These are phyloP conservation scores for Zoanthus solanderi DNA, from an alignment of 92 coral and sea anemone species.

Conservation along the genomic window DNA sequence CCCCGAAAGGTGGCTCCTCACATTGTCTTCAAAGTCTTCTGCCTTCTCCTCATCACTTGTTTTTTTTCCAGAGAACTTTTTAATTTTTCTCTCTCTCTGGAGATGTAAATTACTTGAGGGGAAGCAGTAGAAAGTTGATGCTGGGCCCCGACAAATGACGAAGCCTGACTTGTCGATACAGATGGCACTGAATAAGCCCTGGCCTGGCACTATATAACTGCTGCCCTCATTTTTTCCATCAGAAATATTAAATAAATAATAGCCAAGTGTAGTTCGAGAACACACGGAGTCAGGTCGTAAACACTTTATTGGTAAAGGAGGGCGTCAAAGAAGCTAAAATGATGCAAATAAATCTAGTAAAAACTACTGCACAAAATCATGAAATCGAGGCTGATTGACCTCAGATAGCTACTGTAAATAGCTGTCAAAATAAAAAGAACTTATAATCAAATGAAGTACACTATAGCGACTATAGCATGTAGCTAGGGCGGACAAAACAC, in stretches of 20 bases:
- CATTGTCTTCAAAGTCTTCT: slow-evolving; percentile 49
- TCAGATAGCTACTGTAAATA: no score
- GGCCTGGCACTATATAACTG: background rate
- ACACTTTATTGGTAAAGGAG: no score
- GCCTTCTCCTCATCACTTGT: slow-evolving; percentile 36
- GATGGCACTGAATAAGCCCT: background rate
- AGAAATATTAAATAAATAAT: background rate
- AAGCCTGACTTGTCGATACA: background rate
- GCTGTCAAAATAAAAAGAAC: no score
- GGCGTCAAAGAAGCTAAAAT: no score
- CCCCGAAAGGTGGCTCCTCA: slow-evolving; percentile 40
- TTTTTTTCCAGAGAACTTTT: slow-evolving; percentile 24
- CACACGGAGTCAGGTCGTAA: background rate
- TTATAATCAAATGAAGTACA: no score
- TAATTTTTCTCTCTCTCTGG: slow-evolving; percentile 8
- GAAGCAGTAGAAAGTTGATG: background rate
- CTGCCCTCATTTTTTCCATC: slow-evolving; percentile 22
- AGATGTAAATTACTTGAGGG: slow-evolving; percentile 27
- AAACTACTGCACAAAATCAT: no score
- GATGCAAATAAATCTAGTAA: no score
- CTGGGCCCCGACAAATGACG: no score
- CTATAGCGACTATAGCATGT: no score
- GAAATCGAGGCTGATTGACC: no score
- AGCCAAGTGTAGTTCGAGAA: background rate
- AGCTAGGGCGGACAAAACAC: no score